Evolutionary conservation across 2,797 vertebrate species (phyloP).

Genomic region (Sebastes dallii): DNA sequence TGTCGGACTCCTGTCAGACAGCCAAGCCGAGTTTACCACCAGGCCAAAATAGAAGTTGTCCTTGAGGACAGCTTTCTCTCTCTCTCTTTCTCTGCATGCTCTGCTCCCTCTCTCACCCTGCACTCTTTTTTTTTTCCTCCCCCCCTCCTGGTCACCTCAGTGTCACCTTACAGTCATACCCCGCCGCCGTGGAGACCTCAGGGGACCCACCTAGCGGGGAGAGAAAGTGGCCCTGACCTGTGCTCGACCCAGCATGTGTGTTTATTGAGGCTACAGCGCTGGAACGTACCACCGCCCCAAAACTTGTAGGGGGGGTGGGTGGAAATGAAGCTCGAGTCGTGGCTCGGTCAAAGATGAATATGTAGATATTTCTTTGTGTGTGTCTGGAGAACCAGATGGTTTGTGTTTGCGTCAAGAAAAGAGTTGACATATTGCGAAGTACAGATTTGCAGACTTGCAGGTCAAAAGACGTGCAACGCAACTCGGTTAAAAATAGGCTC

Average conservation of each 20-base stretch:
- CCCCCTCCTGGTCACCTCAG: not conserved
- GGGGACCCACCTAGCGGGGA: constrained; percentile 14
- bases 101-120: not conserved
- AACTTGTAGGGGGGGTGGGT: constrained; percentile 8
- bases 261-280: constrained; percentile 26
- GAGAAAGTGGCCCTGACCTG: constrained; percentile 49
- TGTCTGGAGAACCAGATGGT: not conserved
- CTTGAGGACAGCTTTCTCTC: constrained; percentile 28
- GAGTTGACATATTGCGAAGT: too few relatives aligned
- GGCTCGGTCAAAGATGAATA: constrained; percentile 27
- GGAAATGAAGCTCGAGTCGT: constrained; percentile 3
- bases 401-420: not conserved
- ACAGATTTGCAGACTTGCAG: not conserved
- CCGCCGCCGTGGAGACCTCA: not conserved
- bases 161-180: constrained; percentile 49
- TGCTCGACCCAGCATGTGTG: constrained; percentile 40
- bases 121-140: too few relatives aligned
- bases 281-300: constrained; percentile 13
- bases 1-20: constrained; percentile 48
- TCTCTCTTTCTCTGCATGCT: not conserved
- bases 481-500: not conserved
- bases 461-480: not conserved
- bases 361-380: constrained; percentile 17
- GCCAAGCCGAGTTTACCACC: constrained; percentile 55
- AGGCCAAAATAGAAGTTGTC: constrained; percentile 67